phyloP scores from a whole-genome alignment of 2,888 invertebrate species.

The Hirtodrosophila trivittata region DNA sequence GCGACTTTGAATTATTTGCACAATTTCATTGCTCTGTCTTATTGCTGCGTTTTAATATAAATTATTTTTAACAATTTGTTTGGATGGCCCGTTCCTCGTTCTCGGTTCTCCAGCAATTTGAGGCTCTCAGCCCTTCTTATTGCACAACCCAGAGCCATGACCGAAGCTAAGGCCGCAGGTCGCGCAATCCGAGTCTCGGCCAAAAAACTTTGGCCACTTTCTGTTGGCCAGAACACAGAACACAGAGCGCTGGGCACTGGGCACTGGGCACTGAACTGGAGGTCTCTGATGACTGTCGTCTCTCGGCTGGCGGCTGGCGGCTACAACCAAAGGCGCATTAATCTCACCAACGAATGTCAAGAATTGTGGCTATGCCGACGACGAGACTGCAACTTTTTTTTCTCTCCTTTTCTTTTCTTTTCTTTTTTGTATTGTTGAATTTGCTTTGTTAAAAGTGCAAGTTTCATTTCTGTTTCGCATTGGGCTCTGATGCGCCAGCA shows the following conservation, averaged over 20 bases:
- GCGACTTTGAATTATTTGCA: conserved; percentile 73
- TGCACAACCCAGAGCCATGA: conserved; percentile 67
- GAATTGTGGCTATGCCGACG: conserved; percentile 76
- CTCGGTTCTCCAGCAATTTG: conserved; percentile 29
- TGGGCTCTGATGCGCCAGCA: conserved; percentile 62
- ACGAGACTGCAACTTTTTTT: conserved; percentile 38
- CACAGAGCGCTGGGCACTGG: too few species aligned
- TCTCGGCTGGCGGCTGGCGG: conserved; percentile 57
- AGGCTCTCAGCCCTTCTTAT: conserved; percentile 41
- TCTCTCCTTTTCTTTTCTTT: conserved; percentile 2
- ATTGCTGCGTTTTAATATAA: conserved; percentile 76
- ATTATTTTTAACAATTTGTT: conserved; percentile 76
- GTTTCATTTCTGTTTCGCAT: conserved; percentile 75
- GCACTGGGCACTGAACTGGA: conserved; percentile 43
- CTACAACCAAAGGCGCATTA: conserved; percentile 78
- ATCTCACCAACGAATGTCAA: conserved; percentile 77
- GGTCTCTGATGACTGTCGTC: conserved; percentile 24
- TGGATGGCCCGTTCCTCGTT: conserved; percentile 26
- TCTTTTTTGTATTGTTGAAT: conserved; percentile 4
- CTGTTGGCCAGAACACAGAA: too few species aligned
- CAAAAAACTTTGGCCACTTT: conserved; percentile 61
- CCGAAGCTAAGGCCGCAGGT: conserved; percentile 54
- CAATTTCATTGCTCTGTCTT: conserved; percentile 77
- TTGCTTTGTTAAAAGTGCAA: conserved; percentile 57
- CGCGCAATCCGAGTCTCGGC: conserved; percentile 44